A percentile compares a stretch with the other conserved stretches of the same genome.
These are phyloP conservation scores for Oegoconia quadripuncta DNA, from an alignment of 2,888 invertebrate genomes.

Conservation along the genomic window DNA sequence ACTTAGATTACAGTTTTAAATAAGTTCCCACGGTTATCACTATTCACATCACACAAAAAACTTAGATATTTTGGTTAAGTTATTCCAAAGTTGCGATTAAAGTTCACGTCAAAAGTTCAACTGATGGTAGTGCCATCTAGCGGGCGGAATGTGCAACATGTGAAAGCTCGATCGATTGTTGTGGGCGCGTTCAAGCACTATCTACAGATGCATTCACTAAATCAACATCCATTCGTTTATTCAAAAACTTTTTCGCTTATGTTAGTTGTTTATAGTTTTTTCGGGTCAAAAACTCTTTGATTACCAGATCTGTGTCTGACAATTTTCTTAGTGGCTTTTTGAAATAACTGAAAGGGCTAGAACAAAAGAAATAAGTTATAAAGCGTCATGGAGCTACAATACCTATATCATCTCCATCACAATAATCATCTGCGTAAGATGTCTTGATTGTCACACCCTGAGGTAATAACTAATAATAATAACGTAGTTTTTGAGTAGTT, in stretches of 20 bases:
- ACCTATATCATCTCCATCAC: too few relatives aligned
- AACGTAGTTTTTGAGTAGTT: too few relatives aligned
- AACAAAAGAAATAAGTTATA: too few relatives aligned
- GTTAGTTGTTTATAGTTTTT: constrained; percentile 43
- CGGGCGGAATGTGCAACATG: constrained; percentile 45
- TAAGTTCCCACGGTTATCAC: constrained; percentile 54
- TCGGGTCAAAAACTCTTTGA: constrained; percentile 48
- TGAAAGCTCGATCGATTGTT: constrained; percentile 64
- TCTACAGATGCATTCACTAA: constrained; percentile 21
- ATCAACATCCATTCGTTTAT: not conserved
- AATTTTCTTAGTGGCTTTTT: constrained; percentile 34
- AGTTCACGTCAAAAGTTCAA: constrained; percentile 79
- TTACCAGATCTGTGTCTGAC: constrained; percentile 48
- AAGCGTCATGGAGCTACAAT: too few relatives aligned
- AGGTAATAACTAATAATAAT: too few relatives aligned
- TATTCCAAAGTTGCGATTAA: constrained; percentile 67
- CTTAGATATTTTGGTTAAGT: constrained; percentile 74
- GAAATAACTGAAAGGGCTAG: constrained; percentile 27
- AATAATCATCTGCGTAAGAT: too few relatives aligned
- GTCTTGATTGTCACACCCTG: too few relatives aligned
- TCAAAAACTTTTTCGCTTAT: too few relatives aligned
- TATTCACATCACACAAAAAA: constrained; percentile 65
- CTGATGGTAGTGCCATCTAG: constrained; percentile 60
- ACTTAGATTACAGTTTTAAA: constrained; percentile 41
- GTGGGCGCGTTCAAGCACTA: constrained; percentile 40